A percentile compares a stretch with the other conserved stretches of the same genome.
Evolutionary conservation across 2,797 vertebrate species (phyloP).

Genomic region (Cryptoblepharus egeriae): DNA sequence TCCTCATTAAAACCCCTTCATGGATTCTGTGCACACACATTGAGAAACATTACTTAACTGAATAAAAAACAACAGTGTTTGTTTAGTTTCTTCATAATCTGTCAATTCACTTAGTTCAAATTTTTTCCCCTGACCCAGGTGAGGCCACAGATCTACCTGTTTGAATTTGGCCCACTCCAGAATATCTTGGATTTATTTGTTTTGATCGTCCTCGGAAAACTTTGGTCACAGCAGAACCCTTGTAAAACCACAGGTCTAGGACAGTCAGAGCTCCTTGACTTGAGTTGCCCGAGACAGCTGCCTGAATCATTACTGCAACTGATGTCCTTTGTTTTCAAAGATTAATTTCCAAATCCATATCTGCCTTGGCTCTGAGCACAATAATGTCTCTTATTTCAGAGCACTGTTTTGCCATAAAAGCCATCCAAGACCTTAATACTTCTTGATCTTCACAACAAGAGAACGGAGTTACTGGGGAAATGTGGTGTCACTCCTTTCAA

Average conservation of each 20-base stretch:
- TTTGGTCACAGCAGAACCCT: not conserved
- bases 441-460: not conserved
- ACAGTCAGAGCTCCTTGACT: not conserved
- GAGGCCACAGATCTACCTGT: not conserved
- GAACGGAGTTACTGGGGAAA: no score
- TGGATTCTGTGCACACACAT: no score
- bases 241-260: not conserved
- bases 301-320: not conserved
- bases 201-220: no score
- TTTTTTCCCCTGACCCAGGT: not conserved
- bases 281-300: not conserved
- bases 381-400: not conserved
- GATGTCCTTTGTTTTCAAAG: not conserved
- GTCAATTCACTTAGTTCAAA: no score
- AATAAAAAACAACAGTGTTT: no score
- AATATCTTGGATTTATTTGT: not conserved
- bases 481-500: no score
- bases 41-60: no score
- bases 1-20: no score
- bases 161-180: not conserved
- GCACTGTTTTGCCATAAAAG: not conserved
- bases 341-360: not conserved
- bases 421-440: not conserved
- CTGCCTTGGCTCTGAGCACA: not conserved
- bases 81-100: no score